Base-by-base conservation (phyloP, 2,113 vertebrate genomes). In the Epinephelus cyanopodus region DNA sequence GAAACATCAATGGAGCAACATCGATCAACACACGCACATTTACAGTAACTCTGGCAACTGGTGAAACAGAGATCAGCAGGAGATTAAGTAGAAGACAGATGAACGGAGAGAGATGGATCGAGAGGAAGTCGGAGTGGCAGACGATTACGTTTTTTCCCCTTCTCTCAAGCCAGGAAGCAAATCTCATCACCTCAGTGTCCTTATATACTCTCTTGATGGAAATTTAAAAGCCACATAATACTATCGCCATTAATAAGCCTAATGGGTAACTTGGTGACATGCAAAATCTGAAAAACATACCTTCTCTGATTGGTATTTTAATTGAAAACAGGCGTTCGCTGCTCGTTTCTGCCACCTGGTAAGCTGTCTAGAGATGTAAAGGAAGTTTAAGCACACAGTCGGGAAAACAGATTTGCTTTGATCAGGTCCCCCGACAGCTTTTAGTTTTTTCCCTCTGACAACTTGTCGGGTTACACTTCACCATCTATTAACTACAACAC, bases 331-430 rank as follows among this genome's bases (percentile, higher is more conserved):
- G 89, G 75, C 58, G 0, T 53, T 23, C 18, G 2, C 69, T 52
- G 27, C 77, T 64, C 13, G 79, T 37, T 85, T 76, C 42, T 39
- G 15, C 61, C 74, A 65, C 81, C 79, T 80, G 62, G 52, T 66
- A 58, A 77, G 37, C 74, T 47, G 68, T 69, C 66, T 53, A 58
- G 14, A 70, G 70, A 88, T 69, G 71, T 42, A 62, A 85, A 61
- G 52, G 68, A 66, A 82, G 79, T 70, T 47, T 4, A 60, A 75
- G 53, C 33, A 25, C 73, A 78, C 68, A 48, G 69, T 78, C 21
- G 47, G 75, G 52, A 88, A 79, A 83, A 84, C 79, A 54, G 47
- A 57, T 66, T 89, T 27, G 45, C 80, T 92, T 92, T 93, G 79
- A 92, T 90, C 67, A 69, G 29, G 56, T 87, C 58, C 6, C 68